Evolutionary conservation across 2,888 invertebrate genomes (phyloP).

Genomic region (Stenichneumon culpator): DNA sequence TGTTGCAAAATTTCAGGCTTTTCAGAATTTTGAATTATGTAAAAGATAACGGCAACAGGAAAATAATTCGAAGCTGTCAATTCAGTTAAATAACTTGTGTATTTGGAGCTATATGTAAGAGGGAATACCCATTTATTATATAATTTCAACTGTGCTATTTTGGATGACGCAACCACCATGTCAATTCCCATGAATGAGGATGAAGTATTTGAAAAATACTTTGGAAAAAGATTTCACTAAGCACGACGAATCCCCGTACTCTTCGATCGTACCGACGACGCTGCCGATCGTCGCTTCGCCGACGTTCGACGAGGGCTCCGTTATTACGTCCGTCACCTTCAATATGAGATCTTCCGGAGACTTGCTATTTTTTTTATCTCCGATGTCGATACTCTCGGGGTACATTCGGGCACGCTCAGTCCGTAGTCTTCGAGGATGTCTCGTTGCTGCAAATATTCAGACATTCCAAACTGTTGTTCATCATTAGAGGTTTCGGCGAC

Average conservation of each 20-base stretch:
- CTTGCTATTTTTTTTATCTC: conserved; percentile 57
- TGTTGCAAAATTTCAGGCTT: too few species aligned
- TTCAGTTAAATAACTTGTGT: conserved; percentile 68
- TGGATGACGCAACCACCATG: conserved; percentile 44
- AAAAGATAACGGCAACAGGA: background rate
- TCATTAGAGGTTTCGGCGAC: conserved; percentile 24
- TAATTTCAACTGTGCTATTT: conserved; percentile 53
- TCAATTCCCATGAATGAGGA: conserved; percentile 2
- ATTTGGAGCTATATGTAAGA: conserved; percentile 65
- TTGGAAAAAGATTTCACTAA: conserved; percentile 54
- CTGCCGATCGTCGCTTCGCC: conserved; percentile 47
- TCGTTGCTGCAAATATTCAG: conserved; percentile 9
- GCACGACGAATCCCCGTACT: conserved; percentile 56
- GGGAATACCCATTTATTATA: conserved; percentile 68
- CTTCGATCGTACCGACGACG: conserved; percentile 57
- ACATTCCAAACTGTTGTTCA: background rate
- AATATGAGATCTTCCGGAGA: conserved; percentile 75
- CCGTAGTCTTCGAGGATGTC: conserved; percentile 15
- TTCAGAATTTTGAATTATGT: background rate
- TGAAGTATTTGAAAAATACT: too few species aligned
- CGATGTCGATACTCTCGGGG: conserved; percentile 12
- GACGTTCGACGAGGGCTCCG: conserved; percentile 23
- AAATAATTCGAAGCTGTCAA: conserved; percentile 19
- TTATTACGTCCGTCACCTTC: conserved; percentile 75
- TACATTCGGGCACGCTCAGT: conserved; percentile 27